Percentiles rank a stretch among this genome's conserved stretches.
Conservation (phyloP, 2,113 vertebrate genomes). For the Jaculus jaculus region DNA sequence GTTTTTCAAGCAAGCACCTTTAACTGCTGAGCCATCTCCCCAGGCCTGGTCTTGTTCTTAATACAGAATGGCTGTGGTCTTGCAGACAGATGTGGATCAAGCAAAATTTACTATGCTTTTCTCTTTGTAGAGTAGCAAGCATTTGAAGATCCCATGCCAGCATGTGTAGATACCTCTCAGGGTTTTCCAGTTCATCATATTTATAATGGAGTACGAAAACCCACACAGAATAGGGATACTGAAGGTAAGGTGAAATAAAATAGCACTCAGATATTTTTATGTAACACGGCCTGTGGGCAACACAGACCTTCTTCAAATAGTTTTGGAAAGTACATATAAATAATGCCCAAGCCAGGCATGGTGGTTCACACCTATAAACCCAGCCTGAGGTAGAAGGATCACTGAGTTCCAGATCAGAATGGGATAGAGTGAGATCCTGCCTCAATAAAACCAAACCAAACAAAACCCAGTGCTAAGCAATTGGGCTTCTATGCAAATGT, state of each 20-base stretch:
- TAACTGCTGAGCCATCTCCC: too few species aligned
- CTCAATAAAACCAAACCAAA: too few species aligned
- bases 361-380: not conserved
- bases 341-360: not conserved
- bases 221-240: constrained; percentile 7
- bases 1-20: not conserved
- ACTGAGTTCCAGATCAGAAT: too few species aligned
- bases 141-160: not conserved
- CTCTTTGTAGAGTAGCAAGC: constrained; percentile 25
- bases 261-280: not conserved
- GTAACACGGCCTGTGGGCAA: not conserved
- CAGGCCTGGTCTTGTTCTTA: not conserved
- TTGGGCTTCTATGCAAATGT: not conserved
- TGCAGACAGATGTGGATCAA: constrained; percentile 10
- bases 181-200: not conserved
- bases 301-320: constrained; percentile 11
- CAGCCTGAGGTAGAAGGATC: too few species aligned
- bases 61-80: constrained; percentile 15
- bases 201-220: constrained; percentile 54
- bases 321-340: constrained; percentile 45
- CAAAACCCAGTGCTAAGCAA: not conserved
- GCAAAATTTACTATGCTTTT: not conserved
- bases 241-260: constrained; percentile 35
- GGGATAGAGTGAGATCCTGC: too few species aligned
- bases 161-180: not conserved